These are phyloP conservation scores for Apogon talboti DNA, from an alignment of 2,797 vertebrate species.

Conservation along the genomic window DNA sequence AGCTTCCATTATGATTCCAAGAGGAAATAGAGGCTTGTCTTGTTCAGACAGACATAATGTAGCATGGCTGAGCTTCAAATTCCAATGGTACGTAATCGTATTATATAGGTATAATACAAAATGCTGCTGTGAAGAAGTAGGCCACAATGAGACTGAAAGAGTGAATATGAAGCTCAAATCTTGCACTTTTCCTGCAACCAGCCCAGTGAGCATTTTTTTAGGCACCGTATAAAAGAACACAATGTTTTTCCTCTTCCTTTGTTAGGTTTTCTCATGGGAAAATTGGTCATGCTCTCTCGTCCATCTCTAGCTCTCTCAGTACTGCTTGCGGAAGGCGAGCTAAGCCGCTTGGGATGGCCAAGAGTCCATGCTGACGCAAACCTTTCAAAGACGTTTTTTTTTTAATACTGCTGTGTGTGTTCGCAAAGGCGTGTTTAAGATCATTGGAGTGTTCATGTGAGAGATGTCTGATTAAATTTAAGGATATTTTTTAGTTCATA, in stretches of 20 bases:
- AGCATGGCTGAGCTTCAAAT: conserved; percentile 12
- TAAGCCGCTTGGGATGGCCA: conserved; percentile 53
- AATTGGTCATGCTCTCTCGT: conserved; percentile 35
- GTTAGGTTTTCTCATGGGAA: conserved; percentile 47
- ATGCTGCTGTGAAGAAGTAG: conserved; percentile 5
- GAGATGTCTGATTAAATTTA: conserved; percentile 13
- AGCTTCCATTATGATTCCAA: conserved; percentile 5
- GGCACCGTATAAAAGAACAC: conserved; percentile 7
- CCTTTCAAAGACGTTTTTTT: conserved; percentile 68
- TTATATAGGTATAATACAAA: conserved; percentile 1
- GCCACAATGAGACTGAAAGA: conserved; percentile 2
- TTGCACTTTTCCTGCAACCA: conserved; percentile 21
- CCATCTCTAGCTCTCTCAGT: conserved; percentile 40
- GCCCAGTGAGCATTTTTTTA: conserved; percentile 19
- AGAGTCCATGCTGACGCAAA: conserved; percentile 63
- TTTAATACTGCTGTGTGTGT: conserved; percentile 3
- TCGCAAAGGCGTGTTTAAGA: background rate
- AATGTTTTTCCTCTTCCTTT: conserved; percentile 27
- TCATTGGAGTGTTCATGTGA: conserved; percentile 6
- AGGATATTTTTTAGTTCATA: conserved; percentile 19
- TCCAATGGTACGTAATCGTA: background rate
- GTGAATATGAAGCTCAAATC: conserved; percentile 15
- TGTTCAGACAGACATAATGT: conserved; percentile 10
- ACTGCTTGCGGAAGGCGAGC: conserved; percentile 32
- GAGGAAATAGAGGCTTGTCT: background rate